Evolutionary conservation across 2,113 vertebrate genomes (phyloP).

Genomic region (Callipepla squamata): DNA sequence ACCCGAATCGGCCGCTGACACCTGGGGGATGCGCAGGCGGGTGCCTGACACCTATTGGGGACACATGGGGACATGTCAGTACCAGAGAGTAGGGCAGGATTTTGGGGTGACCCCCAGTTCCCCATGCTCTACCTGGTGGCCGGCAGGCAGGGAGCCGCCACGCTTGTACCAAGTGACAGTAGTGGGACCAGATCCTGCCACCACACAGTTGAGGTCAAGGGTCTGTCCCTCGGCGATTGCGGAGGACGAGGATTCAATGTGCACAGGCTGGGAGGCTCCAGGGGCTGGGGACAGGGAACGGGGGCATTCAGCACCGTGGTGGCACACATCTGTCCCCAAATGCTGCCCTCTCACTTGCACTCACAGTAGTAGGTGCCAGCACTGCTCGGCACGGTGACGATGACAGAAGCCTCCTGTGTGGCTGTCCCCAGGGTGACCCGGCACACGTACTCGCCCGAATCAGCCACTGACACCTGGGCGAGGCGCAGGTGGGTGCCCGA

Average conservation of each 20-base stretch:
- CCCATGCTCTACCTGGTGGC: slow-evolving; percentile 24
- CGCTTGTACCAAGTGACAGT: slow-evolving; percentile 85
- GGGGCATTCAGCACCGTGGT: accelerated
- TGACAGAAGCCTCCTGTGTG: slow-evolving; percentile 83
- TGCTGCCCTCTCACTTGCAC: accelerated
- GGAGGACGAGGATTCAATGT: slow-evolving; percentile 81
- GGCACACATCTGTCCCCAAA: accelerated
- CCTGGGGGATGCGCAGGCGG: slow-evolving; percentile 90
- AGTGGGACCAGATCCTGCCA: slow-evolving; percentile 80
- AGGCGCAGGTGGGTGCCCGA: slow-evolving; percentile 85
- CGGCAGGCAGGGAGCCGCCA: slow-evolving; percentile 74
- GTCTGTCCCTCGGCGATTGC: slow-evolving; percentile 86
- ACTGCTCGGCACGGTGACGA: slow-evolving; percentile 80
- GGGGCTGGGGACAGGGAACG: slow-evolving; percentile 1
- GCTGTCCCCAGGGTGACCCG: slow-evolving; percentile 68
- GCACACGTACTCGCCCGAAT: slow-evolving; percentile 92
- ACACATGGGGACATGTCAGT: slow-evolving; percentile 70
- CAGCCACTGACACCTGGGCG: slow-evolving; percentile 79
- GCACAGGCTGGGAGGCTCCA: slow-evolving; percentile 21
- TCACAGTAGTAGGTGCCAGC: slow-evolving; percentile 67
- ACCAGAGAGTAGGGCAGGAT: accelerated
- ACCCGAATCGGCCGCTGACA: slow-evolving; percentile 84
- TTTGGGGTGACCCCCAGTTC: not conserved
- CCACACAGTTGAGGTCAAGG: slow-evolving; percentile 88
- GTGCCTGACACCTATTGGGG: slow-evolving; percentile 84